Percentiles rank a stretch among this genome's conserved stretches.
Conservation (phyloP, 2,113 vertebrate species). For the Fregata magnificens region DNA sequence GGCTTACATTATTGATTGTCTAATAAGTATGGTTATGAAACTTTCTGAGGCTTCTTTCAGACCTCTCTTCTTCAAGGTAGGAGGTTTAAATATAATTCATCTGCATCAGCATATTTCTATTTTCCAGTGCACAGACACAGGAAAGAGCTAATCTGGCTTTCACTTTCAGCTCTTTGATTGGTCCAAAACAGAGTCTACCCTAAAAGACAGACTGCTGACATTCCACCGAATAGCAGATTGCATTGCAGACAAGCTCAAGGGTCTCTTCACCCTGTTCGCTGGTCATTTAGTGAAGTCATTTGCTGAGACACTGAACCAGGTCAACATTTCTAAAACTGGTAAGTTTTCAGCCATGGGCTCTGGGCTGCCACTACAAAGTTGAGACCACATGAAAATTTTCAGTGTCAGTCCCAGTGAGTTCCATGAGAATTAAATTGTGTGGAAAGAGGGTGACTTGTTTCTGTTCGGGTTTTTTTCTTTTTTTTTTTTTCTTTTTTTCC, state of each 20-base stretch:
- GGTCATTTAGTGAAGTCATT: slow-evolving; percentile 91
- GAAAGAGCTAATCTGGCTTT: background rate
- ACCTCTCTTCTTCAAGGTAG: slow-evolving; percentile 95
- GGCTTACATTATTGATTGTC: slow-evolving; percentile 82
- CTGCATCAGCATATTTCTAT: background rate
- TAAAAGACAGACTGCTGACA: slow-evolving; percentile 85
- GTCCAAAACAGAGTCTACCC: slow-evolving; percentile 79
- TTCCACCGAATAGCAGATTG: slow-evolving; percentile 84
- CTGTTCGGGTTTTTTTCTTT: background rate
- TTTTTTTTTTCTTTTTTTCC: background rate
- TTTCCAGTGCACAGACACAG: background rate
- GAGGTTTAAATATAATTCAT: background rate
- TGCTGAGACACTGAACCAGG: slow-evolving; percentile 81
- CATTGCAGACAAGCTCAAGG: slow-evolving; percentile 88
- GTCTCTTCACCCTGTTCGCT: slow-evolving; percentile 92
- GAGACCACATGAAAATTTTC: background rate
- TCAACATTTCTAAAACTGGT: slow-evolving; percentile 82
- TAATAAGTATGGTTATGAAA: slow-evolving; percentile 92
- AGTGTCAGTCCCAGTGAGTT: background rate
- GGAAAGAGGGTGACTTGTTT: background rate
- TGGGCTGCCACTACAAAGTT: background rate
- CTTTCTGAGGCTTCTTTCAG: slow-evolving; percentile 95
- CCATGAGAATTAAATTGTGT: background rate
- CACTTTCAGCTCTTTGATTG: slow-evolving; percentile 89
- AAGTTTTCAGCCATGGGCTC: background rate